These are phyloP conservation scores for Phaenicophaeus curvirostris DNA, from an alignment of 2,797 vertebrate species.

Conservation along the genomic window DNA sequence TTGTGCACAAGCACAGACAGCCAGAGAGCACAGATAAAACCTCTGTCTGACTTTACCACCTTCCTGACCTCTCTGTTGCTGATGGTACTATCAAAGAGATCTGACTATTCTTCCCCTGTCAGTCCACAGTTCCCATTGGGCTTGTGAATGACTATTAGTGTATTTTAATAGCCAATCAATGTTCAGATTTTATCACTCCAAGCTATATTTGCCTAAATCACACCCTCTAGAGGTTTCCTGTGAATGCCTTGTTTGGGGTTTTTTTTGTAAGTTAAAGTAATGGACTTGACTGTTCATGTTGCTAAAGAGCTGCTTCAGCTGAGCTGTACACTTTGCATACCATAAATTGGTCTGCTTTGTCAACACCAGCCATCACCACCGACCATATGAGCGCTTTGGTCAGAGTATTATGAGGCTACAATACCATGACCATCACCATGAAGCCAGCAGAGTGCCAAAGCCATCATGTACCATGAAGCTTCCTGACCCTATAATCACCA, in stretches of 20 bases:
- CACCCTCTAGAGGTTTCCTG: not conserved
- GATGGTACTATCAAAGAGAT: not conserved
- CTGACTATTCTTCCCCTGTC: not conserved
- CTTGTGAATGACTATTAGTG: not conserved
- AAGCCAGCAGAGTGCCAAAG: not conserved
- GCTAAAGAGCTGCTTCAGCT: slow-evolving; percentile 26
- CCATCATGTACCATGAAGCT: not conserved
- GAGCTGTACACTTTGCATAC: slow-evolving; percentile 1
- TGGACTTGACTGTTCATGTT: not conserved
- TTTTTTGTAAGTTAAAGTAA: slow-evolving; percentile 4
- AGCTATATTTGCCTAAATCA: not conserved
- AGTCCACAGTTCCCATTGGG: not conserved
- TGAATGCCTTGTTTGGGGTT: not conserved
- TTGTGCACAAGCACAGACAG: not conserved
- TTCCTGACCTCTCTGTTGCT: not conserved
- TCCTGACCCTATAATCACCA: not conserved
- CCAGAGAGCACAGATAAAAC: not conserved
- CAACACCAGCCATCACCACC: not conserved
- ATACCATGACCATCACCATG: not conserved
- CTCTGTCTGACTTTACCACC: not conserved
- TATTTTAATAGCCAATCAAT: not conserved
- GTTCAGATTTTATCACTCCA: not conserved
- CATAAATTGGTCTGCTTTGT: not conserved
- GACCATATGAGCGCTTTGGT: not conserved
- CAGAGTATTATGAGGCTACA: not conserved